These are phyloP conservation scores for Rhyacophila brunnea DNA, from an alignment of 1,140 invertebrate genomes.

Conservation along the genomic window DNA sequence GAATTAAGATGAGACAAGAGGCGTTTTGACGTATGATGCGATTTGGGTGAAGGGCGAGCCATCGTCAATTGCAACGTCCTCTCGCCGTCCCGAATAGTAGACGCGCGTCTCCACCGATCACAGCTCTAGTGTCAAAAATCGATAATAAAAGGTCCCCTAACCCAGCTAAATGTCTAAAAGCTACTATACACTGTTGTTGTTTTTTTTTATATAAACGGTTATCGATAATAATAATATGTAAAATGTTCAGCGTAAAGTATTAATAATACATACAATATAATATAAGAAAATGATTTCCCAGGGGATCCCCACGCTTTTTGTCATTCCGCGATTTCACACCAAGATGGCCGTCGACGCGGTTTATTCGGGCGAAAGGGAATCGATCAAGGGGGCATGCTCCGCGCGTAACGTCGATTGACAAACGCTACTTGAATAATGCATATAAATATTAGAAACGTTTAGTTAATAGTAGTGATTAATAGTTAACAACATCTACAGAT, in stretches of 20 bases:
- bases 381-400: neutral
- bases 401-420: neutral
- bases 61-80: no score
- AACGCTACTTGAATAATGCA: neutral
- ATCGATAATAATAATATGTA: constrained; percentile 15
- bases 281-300: constrained; percentile 6
- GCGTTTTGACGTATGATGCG: no score
- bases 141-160: constrained; percentile 33
- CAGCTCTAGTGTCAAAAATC: constrained; percentile 20
- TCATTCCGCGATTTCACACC: neutral
- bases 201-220: constrained; percentile 25
- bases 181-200: constrained; percentile 34
- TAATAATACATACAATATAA: constrained; percentile 2
- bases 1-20: no score
- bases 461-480: neutral
- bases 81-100: neutral
- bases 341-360: neutral
- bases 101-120: constrained; percentile 18
- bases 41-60: no score
- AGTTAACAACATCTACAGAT: neutral
- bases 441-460: constrained; percentile 2
- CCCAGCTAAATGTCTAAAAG: constrained; percentile 34
- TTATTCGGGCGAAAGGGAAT: no score
- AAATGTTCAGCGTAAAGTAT: constrained; percentile 20
- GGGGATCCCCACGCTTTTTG: neutral